Evolutionary conservation across 2,113 vertebrate genomes (phyloP).

Genomic region (Charina bottae): DNA sequence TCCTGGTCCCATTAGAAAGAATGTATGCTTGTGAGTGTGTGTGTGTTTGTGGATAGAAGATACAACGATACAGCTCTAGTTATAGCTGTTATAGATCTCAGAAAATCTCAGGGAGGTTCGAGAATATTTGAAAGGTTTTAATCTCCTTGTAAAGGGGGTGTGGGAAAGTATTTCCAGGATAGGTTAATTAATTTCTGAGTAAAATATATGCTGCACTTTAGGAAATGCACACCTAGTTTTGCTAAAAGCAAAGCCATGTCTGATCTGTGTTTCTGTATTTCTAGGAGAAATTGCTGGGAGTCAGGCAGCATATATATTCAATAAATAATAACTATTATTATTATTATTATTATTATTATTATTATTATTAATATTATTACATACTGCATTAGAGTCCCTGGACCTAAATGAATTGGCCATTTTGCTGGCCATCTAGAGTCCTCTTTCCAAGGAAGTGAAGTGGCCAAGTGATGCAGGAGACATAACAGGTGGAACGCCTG

Average conservation of each 20-base stretch:
- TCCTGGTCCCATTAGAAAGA: constrained; percentile 3
- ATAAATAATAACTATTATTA: too few relatives aligned
- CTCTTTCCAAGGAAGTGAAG: not conserved
- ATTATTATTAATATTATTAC: too few relatives aligned
- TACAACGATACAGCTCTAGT: not conserved
- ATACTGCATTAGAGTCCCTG: not conserved
- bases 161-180: not conserved
- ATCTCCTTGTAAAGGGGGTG: not conserved
- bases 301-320: too few relatives aligned
- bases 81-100: not conserved
- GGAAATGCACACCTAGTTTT: not conserved
- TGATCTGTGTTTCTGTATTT: not conserved
- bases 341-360: too few relatives aligned
- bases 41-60: not conserved
- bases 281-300: not conserved
- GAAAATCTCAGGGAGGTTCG: not conserved
- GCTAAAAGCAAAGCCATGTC: not conserved
- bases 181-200: not conserved
- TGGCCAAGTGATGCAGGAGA: not conserved
- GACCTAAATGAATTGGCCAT: not conserved
- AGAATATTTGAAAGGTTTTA: not conserved
- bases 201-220: not conserved
- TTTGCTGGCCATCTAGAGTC: not conserved
- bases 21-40: not conserved
- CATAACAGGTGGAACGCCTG: not conserved